Evolutionary conservation across 2,888 invertebrate species (phyloP).

Genomic region (Athrips mouffetella): DNA sequence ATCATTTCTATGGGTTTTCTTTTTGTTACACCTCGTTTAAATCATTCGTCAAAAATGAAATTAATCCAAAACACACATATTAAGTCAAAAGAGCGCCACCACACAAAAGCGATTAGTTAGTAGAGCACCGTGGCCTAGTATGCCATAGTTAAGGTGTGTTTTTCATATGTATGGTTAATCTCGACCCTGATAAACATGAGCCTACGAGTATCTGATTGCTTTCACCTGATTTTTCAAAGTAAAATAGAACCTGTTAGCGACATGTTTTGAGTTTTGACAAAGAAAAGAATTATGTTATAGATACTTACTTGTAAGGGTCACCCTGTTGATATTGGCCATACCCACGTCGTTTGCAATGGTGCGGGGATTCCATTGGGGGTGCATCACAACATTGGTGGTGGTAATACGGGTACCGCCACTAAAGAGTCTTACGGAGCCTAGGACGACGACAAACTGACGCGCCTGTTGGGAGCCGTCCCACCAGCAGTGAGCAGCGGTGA

Average conservation of each 20-base stretch:
- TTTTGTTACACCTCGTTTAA: too few relatives aligned
- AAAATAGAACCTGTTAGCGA: background rate
- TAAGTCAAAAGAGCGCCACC: too few relatives aligned
- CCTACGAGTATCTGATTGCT: too few relatives aligned
- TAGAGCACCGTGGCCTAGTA: too few relatives aligned
- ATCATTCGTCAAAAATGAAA: too few relatives aligned
- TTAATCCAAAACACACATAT: too few relatives aligned
- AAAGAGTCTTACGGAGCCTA: conserved; percentile 33
- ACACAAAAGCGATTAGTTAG: too few relatives aligned
- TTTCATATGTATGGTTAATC: too few relatives aligned
- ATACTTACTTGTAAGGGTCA: conserved; percentile 31
- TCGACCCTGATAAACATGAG: too few relatives aligned
- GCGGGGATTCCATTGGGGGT: conserved; percentile 28
- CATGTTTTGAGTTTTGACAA: background rate
- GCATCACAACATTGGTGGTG: conserved; percentile 29
- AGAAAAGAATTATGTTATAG: background rate
- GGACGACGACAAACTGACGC: conserved; percentile 33
- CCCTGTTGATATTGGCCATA: conserved; percentile 26
- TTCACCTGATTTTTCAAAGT: too few relatives aligned
- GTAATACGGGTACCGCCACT: conserved; percentile 32
- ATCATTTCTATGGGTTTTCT: too few relatives aligned
- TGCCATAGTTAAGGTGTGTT: too few relatives aligned
- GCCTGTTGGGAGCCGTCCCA: conserved; percentile 28
- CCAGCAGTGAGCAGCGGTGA: conserved; percentile 42
- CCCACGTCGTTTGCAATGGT: conserved; percentile 34